Base-by-base conservation (phyloP, 1,140 invertebrate genomes). In the Dysdera silvatica region DNA sequence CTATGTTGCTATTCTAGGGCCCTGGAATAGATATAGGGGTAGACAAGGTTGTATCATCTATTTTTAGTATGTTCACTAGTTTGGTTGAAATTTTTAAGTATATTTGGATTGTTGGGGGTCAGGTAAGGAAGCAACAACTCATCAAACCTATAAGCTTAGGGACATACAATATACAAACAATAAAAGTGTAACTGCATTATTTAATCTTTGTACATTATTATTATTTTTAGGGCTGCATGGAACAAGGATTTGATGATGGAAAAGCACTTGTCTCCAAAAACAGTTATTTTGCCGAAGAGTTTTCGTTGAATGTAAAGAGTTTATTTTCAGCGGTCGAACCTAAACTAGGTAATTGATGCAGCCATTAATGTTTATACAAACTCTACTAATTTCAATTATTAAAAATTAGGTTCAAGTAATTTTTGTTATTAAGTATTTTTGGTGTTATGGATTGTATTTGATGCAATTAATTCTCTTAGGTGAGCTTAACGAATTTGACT, bases 291-390 rank as follows among this genome's bases (percentile, higher is more conserved):
- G 81, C 80, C 45, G 83, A 86, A 67, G 87, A 91, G 74, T 84
- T 91, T 73, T 74, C 80, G 28, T 77, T 80, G 37, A 91, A 86
- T 72, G 77, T 93, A 32, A 84, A 81, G 71, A 82, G 83, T 68
- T 76, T 79, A 28, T 77, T 88, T 32, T 66, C 71, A 29, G 81
- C 85, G 56, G 70, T 90, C 16, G 87, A 86, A 77, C 69, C 76
- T 78, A 69, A 56, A 70, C 69, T 66, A 51, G 62, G 70, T 73
- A 65, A 65, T 53, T 67, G 18, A 61, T 47, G 40, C 29, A 53
- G 28, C 48, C 59, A 65, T 83, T 54, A 77, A 61, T 81, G 81
- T 63, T 67, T 41, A 41, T 8, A 26, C 47, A 26, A 8, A 49
- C 23, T 7, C 6, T 24, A 23, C 10, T 14, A 28, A 1, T 4